Percentiles rank a stretch among this genome's conserved stretches.
These are phyloP conservation scores for Petrophora chlorosata DNA, from an alignment of 2,888 invertebrate genomes.

Conservation along the genomic window DNA sequence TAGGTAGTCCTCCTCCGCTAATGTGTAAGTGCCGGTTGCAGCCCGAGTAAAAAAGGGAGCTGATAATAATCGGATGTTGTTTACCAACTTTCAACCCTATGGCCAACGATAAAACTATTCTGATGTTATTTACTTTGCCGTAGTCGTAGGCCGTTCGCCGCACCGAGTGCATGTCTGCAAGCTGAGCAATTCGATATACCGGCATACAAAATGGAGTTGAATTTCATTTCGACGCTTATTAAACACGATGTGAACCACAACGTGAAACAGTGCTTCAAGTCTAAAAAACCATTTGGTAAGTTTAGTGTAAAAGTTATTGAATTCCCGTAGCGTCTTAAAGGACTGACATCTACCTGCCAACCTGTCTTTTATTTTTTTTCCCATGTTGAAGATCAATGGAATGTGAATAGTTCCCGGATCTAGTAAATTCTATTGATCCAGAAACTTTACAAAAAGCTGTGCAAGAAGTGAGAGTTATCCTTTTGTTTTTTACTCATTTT, in stretches of 20 bases:
- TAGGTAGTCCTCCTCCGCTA: background rate
- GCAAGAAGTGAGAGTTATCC: background rate
- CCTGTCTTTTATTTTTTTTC: conserved; percentile 21
- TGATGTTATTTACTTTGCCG: conserved; percentile 57
- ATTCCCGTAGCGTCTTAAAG: conserved; percentile 4
- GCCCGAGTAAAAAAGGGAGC: conserved; percentile 42
- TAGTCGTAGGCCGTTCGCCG: conserved; percentile 54
- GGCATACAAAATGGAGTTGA: conserved; percentile 68
- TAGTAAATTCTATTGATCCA: conserved; percentile 11
- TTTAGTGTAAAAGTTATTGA: conserved; percentile 7
- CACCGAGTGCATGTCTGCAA: conserved; percentile 46
- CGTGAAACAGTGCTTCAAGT: conserved; percentile 77
- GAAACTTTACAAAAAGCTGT: background rate
- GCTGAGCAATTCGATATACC: conserved; percentile 3
- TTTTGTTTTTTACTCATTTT: background rate
- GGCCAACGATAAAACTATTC: conserved; percentile 58
- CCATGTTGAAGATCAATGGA: conserved; percentile 19
- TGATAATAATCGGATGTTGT: conserved; percentile 48
- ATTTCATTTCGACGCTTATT: conserved; percentile 71
- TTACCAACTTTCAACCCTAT: conserved; percentile 52
- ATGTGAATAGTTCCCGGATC: conserved; percentile 13
- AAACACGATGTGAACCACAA: conserved; percentile 80
- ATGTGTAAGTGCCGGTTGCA: conserved; percentile 27
- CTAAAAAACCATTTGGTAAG: conserved; percentile 79
- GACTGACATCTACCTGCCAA: conserved; percentile 20